Base-by-base conservation (phyloP, 2,888 invertebrate genomes). In the Drosophila dives region DNA sequence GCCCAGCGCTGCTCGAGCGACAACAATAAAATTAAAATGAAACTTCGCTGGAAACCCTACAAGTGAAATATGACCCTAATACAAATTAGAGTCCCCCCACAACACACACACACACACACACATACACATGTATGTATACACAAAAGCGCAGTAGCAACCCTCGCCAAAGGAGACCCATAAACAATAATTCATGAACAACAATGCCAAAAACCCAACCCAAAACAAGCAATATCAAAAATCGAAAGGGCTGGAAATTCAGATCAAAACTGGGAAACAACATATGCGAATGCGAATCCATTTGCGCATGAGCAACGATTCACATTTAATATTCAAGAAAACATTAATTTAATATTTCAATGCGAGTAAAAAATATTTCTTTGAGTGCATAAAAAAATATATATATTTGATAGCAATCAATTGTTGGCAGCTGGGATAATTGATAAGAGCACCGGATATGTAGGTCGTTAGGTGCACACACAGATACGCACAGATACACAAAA, bases 61-160 rank as follows among this genome's bases (percentile, higher is more conserved):
- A 91, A 92, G 85, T 91, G 92, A 92, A 92, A 92, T 92, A 92
- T 90, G 92, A 92, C 90, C 89, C 91, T 89, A 91, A 91, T 90
- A 91, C 85, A 91, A 83, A 83, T 83, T 78, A 78, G 73, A 82
- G 82, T 80, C 56, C 72, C 62, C 72, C 66, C 62, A 58, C 50
- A 15, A 45, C 45, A 11, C 20, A 51, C n/a, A 51, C 10, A 48
- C 20, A 26, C 32, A 1, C 7, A 8, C 20, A 34, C 38, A 49
- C 51, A 53, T 32, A 40, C 40, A 42, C 53, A 59, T 33, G 33
- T n/a, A 53, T 5, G 15, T 4, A 38, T n/a, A 32, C 49, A 40
- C 40, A 55, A 33, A 56, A 20, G 34, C 26, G 60, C 55, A 42
- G n/a, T 23, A 54, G 59, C 90, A 77, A 89, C 86, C 90, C 86